Evolutionary conservation across 2,888 invertebrate species (phyloP), one percentile per base, ranked within the genome.

Genomic region (Eledona agricola): DNA sequence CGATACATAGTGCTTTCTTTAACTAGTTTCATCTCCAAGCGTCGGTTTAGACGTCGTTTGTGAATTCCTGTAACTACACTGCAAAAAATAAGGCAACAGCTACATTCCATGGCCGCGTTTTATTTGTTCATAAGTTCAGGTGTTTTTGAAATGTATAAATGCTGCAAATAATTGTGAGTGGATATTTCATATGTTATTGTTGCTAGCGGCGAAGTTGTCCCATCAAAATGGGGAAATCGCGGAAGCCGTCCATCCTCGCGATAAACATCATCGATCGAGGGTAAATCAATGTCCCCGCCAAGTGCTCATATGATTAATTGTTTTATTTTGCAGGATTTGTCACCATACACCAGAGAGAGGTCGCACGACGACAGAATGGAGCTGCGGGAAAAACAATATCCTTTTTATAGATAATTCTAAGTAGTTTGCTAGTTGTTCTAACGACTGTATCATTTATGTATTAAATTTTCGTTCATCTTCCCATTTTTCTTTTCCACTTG

Each of bases 321-420:
- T 17, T 35, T 59, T 43, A 67, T 65, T 72, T 80, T 79, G 59
- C 79, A 91, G 90, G 90, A 91, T 71, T 88, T 90, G 71, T 90
- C 90, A 29, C 90, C 90, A 3, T 89, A 89, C 70, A 70, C 78
- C 34, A 79, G 83, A 70, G 84, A 84, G 62, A 83, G 90, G 63
- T 89, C 90, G 28, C 88, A 90, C 64, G 91, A 91, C 64, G 91
- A 91, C 60, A 80, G 85, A 59, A 81, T 83, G 62, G 88, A 88
- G 72, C 79, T 82, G 58, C 79, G 88, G 72, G 90, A 91, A 63
- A 90, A 91, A 83, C 89, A 90, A 85, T 91, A 91, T 86, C 88
- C 88, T 86, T 88, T 46, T 34, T 22, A 43, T 29, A 32, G 34
- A 45, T 28, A 34, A 12, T 45, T 32, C 38, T 52, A 47, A 19